Evolutionary conservation across 2,888 invertebrate genomes (phyloP).

Genomic region (Spisula subtruncata): DNA sequence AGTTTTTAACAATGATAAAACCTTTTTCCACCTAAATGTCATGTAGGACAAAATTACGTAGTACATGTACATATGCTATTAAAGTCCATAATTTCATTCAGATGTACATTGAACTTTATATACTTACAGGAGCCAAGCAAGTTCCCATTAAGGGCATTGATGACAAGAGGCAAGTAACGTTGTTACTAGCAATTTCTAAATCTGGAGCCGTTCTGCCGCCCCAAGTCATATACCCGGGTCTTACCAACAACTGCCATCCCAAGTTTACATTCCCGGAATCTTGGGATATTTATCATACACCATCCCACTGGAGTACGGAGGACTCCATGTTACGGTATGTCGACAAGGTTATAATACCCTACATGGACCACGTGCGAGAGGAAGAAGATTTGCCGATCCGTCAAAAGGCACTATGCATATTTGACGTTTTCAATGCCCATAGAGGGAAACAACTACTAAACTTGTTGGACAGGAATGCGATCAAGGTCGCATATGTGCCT

Average conservation of each 20-base stretch:
- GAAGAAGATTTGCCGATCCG: neutral
- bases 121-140: neutral
- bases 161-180: conserved; percentile 1
- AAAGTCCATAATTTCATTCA: no score
- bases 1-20: no score
- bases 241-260: neutral
- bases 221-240: neutral
- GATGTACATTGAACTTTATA: neutral
- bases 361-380: neutral
- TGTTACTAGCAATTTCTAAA: neutral
- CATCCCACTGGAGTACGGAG: neutral
- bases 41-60: no score
- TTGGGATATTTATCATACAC: conserved; percentile 4
- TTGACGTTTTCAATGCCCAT: neutral
- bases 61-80: neutral
- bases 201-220: neutral
- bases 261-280: neutral
- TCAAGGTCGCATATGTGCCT: neutral
- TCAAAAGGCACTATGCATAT: neutral
- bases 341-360: neutral
- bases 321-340: neutral
- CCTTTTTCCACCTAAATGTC: no score
- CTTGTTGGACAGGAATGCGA: neutral
- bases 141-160: neutral
- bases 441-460: neutral